Evolutionary conservation across 2,113 vertebrate genomes (phyloP).

Genomic region (Xiphophorus hellerii): DNA sequence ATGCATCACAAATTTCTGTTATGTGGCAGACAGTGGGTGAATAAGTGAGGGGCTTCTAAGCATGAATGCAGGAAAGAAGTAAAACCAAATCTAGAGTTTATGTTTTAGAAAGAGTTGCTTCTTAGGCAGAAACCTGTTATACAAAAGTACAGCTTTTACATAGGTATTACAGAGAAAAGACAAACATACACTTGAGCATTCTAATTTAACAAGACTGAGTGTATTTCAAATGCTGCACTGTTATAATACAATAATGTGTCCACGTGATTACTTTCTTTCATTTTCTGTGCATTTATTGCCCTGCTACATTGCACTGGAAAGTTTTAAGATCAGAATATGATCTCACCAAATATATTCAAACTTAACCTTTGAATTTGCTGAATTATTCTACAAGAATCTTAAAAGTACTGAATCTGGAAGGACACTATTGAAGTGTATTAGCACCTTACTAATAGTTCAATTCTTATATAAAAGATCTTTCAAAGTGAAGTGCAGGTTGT

Average conservation of each 20-base stretch:
- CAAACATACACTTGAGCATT: conserved; percentile 1
- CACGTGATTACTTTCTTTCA: conserved; percentile 2
- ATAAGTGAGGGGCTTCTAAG: too few relatives aligned
- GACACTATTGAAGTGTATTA: not conserved
- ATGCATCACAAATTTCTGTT: not conserved
- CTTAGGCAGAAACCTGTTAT: not conserved
- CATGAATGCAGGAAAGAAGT: too few relatives aligned
- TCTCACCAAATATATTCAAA: not conserved
- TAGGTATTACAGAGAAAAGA: not conserved
- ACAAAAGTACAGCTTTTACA: not conserved
- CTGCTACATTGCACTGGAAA: not conserved
- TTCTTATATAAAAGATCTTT: not conserved
- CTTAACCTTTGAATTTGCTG: not conserved
- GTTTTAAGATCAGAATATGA: too few relatives aligned
- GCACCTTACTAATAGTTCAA: not conserved
- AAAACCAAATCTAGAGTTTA: conserved; percentile 22
- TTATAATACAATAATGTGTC: not conserved
- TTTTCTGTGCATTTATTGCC: conserved; percentile 7
- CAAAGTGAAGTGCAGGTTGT: not conserved
- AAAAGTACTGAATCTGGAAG: not conserved
- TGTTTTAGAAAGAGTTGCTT: not conserved
- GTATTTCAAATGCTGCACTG: conserved; percentile 20
- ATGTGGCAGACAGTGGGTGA: too few relatives aligned
- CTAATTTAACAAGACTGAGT: conserved; percentile 5
- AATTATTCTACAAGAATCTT: not conserved